Evolutionary conservation across 2,113 vertebrate species (phyloP).

Genomic region (Alaudala cheleensis): DNA sequence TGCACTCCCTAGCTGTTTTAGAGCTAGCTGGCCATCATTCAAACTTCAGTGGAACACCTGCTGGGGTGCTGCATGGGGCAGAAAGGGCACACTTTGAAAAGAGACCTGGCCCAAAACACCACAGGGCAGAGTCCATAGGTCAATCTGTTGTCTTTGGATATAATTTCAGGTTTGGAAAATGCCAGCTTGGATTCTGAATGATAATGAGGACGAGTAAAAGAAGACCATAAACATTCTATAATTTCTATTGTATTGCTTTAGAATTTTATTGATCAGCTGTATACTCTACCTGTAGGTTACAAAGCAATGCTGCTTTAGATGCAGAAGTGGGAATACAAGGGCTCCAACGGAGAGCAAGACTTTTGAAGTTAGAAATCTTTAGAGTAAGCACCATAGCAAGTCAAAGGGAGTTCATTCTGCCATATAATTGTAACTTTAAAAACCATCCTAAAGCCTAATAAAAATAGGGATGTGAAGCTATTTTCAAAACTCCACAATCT

Average conservation of each 20-base stretch:
- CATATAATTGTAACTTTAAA: background rate
- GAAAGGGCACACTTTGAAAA: background rate
- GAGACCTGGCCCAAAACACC: background rate
- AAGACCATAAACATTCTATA: background rate
- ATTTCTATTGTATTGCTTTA: background rate
- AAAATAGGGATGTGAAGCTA: background rate
- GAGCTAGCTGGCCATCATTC: background rate
- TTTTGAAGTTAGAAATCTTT: background rate
- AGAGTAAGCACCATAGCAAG: background rate
- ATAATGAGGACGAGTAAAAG: background rate
- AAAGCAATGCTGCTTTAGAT: background rate
- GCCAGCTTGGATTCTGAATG: background rate
- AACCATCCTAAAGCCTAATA: background rate
- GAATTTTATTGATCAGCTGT: background rate
- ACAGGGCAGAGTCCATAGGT: background rate
- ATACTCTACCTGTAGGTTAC: background rate
- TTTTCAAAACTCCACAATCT: background rate
- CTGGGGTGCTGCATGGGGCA: background rate
- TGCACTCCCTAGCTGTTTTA: background rate
- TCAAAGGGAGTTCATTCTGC: background rate
- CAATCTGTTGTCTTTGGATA: background rate
- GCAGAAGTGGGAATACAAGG: background rate
- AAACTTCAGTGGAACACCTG: background rate
- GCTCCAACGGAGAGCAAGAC: background rate
- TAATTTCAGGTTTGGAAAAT: background rate